Base-by-base conservation (phyloP, 2,797 vertebrate species). In the Pogoniulus pusillus region DNA sequence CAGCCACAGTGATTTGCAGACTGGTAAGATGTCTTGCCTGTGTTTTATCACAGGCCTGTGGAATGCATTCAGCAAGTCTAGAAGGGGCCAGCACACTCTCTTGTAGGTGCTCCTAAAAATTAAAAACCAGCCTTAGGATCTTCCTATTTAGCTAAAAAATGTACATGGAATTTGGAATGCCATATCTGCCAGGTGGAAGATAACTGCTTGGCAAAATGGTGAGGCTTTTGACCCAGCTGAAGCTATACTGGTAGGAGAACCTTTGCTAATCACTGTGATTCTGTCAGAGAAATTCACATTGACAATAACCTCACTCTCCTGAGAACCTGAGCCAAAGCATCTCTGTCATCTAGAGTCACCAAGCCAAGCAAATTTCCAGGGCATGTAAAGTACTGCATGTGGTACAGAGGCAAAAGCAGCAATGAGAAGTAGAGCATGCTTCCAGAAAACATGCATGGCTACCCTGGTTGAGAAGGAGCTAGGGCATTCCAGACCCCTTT, bases 11-110 rank as follows among this genome's bases (percentile, higher is more conserved):
- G 4, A 16, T 71, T 85, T 87, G 82, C 49, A 45, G 0, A 62
- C 85, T 8, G 97, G 97, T 97, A 90, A 96, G 97, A 27, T 39
- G 77, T 18, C 20, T 30, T 78, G 24, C 74, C 26, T 63, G 12
- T 85, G 30, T 39, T 62, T 60, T 8, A 27, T 24, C 63, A 16
- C 63, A 16, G 37, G 11, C 27, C 19, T 2, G 1, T 23, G 17
- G 47, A 70, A 22, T 41, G 18, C 6, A 6, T 62, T 84, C 65
- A 75, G 59, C 17, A 74, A 76, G 19, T 35, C 35, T n/a, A 49
- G 26, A 43, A 82, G 10, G 54, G 12, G 2, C 11, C 49, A 39
- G 27, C 18, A 29, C 14, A 23, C 17, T 58, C 17, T 85, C 18
- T 54, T 54, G 0, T 41, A 81, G 30, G n/a, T 79, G 53, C 16